Conservation (phyloP, 2,797 vertebrate species). For the Macroramphosus scolopax region DNA sequence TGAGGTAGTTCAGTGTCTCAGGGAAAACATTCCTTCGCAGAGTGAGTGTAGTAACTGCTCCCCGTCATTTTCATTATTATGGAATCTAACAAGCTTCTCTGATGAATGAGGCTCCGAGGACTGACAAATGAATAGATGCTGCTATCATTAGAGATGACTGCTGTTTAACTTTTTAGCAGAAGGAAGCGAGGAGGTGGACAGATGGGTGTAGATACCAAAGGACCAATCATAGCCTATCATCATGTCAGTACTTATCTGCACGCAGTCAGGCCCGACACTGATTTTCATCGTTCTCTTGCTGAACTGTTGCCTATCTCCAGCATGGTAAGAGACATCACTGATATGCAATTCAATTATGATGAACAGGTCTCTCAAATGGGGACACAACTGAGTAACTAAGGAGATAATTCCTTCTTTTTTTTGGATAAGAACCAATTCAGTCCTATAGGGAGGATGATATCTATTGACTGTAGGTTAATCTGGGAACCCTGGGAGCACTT, state of each 20-base stretch:
- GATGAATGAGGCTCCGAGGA: no score
- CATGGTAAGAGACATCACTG: conserved; percentile 72
- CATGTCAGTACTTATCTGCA: conserved; percentile 70
- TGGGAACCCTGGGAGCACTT: background rate
- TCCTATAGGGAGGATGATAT: conserved; percentile 12
- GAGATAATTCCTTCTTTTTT: no score
- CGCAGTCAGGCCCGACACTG: background rate
- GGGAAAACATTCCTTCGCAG: background rate
- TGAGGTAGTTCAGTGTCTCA: background rate
- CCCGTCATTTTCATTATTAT: no score
- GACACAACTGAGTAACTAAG: no score
- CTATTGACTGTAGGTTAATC: no score
- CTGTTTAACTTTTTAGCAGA: conserved; percentile 20
- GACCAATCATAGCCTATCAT: conserved; percentile 72
- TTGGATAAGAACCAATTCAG: no score
- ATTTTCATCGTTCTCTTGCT: conserved; percentile 48
- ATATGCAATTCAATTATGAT: no score
- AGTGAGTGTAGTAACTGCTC: background rate
- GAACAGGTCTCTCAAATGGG: no score
- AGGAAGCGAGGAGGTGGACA: conserved; percentile 51
- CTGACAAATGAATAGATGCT: conserved; percentile 12
- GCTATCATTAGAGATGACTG: conserved; percentile 19
- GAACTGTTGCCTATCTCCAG: conserved; percentile 44
- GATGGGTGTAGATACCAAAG: conserved; percentile 71
- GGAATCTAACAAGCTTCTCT: no score